These are phyloP conservation scores for Drosophila robusta DNA, from an alignment of 2,888 invertebrate species.

Conservation along the genomic window DNA sequence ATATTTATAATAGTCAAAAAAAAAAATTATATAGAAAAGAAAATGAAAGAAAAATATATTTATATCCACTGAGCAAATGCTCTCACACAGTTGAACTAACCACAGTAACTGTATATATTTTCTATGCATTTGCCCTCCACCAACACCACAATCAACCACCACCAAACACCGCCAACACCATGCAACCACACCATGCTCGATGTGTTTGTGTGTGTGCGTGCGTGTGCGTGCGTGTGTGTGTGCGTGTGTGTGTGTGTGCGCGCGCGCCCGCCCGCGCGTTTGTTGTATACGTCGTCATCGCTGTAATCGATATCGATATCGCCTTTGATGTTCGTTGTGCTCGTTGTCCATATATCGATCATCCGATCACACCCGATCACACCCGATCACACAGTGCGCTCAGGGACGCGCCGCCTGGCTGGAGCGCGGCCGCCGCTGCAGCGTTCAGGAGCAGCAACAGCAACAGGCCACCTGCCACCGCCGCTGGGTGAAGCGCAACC, in stretches of 20 bases:
- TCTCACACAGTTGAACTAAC: constrained; percentile 74
- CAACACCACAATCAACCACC: constrained; percentile 58
- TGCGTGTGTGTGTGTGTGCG: constrained; percentile 35
- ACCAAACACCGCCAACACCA: constrained; percentile 21
- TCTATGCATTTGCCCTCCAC: constrained; percentile 77
- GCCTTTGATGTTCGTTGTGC: constrained; percentile 55
- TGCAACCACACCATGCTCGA: constrained; percentile 35
- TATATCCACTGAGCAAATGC: constrained; percentile 55
- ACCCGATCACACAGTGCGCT: constrained; percentile 88
- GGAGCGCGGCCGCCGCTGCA: constrained; percentile 88
- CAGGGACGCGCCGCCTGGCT: constrained; percentile 94
- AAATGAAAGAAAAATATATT: background rate
- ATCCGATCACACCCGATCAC: constrained; percentile 20
- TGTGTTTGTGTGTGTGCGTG: constrained; percentile 29
- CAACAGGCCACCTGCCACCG: constrained; percentile 88
- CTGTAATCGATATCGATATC: constrained; percentile 47
- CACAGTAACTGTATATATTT: constrained; percentile 80
- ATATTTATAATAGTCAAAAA: constrained; percentile 44
- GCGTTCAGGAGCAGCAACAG: constrained; percentile 90
- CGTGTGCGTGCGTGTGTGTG: constrained; percentile 7
- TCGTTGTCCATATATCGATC: constrained; percentile 53
- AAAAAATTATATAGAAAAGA: constrained; percentile 9
- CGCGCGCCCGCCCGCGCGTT: constrained; percentile 30
- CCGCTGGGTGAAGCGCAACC: constrained; percentile 94
- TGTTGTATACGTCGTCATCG: constrained; percentile 67